These are phyloP conservation scores for Lagopus muta DNA, from an alignment of 2,113 vertebrate species.

Conservation along the genomic window DNA sequence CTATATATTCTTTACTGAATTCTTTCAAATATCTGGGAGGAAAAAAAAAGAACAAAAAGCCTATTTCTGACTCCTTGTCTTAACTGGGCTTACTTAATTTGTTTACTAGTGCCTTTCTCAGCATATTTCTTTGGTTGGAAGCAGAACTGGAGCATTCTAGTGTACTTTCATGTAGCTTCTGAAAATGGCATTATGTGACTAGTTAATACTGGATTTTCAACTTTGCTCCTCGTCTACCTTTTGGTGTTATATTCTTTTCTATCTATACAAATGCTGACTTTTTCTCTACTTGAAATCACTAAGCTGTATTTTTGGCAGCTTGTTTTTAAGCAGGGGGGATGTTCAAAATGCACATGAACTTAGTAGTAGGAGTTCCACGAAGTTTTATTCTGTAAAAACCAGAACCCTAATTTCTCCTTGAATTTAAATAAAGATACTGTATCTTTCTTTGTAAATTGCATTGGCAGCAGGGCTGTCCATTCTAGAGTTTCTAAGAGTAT, in stretches of 20 bases:
- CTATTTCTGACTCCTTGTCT: background rate
- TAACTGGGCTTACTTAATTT: background rate
- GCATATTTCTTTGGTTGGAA: background rate
- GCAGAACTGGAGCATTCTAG: background rate
- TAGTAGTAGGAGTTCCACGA: background rate
- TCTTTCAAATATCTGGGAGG: background rate
- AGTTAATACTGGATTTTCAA: background rate
- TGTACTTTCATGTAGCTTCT: background rate
- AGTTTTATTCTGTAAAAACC: background rate
- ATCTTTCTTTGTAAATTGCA: background rate
- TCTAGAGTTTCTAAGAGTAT: background rate
- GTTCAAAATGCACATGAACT: background rate
- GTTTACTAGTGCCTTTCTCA: background rate
- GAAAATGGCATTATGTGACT: background rate
- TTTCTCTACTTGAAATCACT: background rate
- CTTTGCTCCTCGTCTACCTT: background rate
- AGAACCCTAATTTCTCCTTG: background rate
- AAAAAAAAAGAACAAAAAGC: background rate
- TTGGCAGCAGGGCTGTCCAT: background rate
- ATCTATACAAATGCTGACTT: background rate
- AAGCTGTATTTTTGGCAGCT: background rate
- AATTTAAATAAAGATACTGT: background rate
- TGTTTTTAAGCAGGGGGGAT: background rate
- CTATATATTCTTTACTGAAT: background rate
- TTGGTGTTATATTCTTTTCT: background rate